Percentiles rank a stretch among this genome's conserved stretches.
These are phyloP conservation scores for Hippocampus guttulatus DNA, from an alignment of 2,113 vertebrate genomes.

Conservation along the genomic window DNA sequence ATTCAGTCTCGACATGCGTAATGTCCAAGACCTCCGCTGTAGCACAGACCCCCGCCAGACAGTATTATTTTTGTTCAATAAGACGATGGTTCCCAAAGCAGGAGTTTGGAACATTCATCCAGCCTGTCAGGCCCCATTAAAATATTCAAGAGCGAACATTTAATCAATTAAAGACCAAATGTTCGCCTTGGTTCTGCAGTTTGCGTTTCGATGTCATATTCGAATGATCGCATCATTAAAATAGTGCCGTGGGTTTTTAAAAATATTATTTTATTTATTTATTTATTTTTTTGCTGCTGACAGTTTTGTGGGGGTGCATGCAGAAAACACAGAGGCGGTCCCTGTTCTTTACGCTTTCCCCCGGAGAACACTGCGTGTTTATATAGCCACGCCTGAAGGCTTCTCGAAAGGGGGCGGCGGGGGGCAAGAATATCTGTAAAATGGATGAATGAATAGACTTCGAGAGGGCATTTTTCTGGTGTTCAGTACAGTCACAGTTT, in stretches of 20 bases:
- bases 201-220: slow-evolving; percentile 2
- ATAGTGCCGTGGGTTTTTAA: neutral
- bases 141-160: neutral
- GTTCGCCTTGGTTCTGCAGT: neutral
- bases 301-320: slow-evolving; percentile 4
- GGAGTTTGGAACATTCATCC: neutral
- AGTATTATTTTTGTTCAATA: too few relatives aligned
- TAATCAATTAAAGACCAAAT: neutral
- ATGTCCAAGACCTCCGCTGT: neutral
- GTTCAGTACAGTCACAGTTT: slow-evolving; percentile 16
- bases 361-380: slow-evolving; percentile 36
- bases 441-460: slow-evolving; percentile 25
- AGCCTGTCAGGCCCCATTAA: neutral
- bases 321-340: slow-evolving; percentile 16
- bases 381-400: slow-evolving; percentile 27
- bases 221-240: neutral
- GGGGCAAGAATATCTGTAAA: slow-evolving; percentile 10
- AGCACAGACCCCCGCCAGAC: neutral
- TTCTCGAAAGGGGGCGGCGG: neutral
- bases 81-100: too few relatives aligned
- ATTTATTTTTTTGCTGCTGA: neutral
- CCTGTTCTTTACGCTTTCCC: slow-evolving; percentile 21
- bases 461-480: slow-evolving; percentile 13
- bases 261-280: too few relatives aligned
- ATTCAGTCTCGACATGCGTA: neutral